Evolutionary conservation across 2,888 invertebrate genomes (phyloP), one percentile per base, ranked within the genome.

Genomic region (Artemia sinica): DNA sequence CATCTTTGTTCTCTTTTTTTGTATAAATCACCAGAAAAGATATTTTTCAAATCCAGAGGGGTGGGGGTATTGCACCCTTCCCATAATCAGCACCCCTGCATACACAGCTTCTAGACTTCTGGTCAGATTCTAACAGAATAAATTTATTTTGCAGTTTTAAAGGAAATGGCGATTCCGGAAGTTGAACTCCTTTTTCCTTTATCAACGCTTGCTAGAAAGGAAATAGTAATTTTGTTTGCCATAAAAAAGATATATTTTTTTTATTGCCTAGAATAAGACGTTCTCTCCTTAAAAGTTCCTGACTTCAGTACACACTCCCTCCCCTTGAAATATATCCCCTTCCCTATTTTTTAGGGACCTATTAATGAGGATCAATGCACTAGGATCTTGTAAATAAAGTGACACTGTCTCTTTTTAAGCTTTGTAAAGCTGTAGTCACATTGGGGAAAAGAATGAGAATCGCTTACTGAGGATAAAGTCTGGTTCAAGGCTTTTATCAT

Each of bases 401-500:
- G 49, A 14, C 1, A 67, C 41, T 41, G 41, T 41, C 41, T 41
- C 41, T 41, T 41, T 41, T 41, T 41, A 41, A 41, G 41, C 41
- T 41, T 41, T 41, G 6, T 41, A 41, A 41, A 41, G 41, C 41
- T 41, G 41, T 41, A 41, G 41, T 41, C 41, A 41, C 28, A 49
- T 67, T 49, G 67, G 49, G 13, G 50, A 69, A 49, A 49, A 66
- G 50, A 51, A 52, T 49, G 67, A 69, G 68, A 68, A 52, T n/a
- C 67, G 58, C 14, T 14, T n/a, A n/a, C 58, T 52, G 58, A 52
- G n/a, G 58, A 52, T n/a, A 14, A 14, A 52, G 14, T 13, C 13
- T 49, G n/a, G 41, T 67, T 66, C 66, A 51, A 70, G 14, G 68
- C 12, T 67, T 58, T 18, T 28, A 58, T 12, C 11, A 7, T 69